Conservation (phyloP, 1,140 invertebrate species). For the Diabrotica virgifera region DNA sequence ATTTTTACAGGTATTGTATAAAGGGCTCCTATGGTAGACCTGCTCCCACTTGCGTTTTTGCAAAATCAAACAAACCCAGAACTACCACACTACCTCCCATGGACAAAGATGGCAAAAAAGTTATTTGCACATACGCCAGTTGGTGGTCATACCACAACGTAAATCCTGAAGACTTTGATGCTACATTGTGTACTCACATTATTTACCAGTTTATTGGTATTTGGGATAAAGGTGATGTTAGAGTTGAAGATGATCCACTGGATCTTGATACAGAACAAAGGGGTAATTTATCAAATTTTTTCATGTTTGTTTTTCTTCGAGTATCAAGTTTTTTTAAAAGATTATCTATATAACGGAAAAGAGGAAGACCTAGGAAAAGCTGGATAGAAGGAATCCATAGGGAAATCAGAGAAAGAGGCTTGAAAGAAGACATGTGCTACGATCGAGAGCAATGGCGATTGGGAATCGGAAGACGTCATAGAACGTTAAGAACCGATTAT, state of each 20-base stretch:
- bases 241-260: slow-evolving; percentile 9
- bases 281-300: neutral
- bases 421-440: no score
- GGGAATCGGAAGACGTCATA: no score
- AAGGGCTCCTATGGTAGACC: slow-evolving; percentile 5
- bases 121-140: slow-evolving; percentile 7
- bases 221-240: slow-evolving; percentile 10
- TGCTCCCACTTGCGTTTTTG: neutral
- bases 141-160: neutral
- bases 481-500: no score
- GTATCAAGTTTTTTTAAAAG: no score
- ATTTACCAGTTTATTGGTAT: slow-evolving; percentile 11
- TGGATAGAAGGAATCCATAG: no score
- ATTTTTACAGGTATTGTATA: neutral
- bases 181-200: slow-evolving; percentile 13
- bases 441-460: no score
- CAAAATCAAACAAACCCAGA: no score
- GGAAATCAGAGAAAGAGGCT: no score
- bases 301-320: no score
- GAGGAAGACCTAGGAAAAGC: no score
- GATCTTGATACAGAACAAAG: neutral
- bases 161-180: slow-evolving; percentile 7
- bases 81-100: neutral
- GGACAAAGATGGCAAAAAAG: slow-evolving; percentile 4
- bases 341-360: no score